Evolutionary conservation across 2,113 vertebrate genomes (phyloP).

Genomic region (Psophia crepitans): DNA sequence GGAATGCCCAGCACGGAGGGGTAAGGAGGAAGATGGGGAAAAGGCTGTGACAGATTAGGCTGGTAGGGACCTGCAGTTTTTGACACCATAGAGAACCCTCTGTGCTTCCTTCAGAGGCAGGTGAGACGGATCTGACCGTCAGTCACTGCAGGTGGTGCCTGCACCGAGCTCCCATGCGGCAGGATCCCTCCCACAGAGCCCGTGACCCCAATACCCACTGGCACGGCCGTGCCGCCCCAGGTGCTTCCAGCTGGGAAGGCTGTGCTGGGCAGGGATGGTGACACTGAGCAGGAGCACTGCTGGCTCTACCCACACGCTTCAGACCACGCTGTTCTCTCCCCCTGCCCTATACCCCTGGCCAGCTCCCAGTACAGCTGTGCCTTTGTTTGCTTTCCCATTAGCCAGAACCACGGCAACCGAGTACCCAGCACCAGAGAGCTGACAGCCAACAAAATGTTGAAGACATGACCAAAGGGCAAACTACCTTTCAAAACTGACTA

Average conservation of each 20-base stretch:
- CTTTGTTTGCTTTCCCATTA: background rate
- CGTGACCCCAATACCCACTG: rapidly evolving
- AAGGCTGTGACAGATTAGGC: background rate
- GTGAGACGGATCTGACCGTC: rapidly evolving
- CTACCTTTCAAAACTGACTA: background rate
- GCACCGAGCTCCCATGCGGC: rapidly evolving
- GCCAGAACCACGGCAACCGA: background rate
- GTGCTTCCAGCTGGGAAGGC: background rate
- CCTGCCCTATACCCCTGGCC: background rate
- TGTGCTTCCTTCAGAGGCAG: rapidly evolving
- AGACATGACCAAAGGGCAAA: background rate
- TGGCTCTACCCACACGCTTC: background rate
- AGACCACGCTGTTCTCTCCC: background rate
- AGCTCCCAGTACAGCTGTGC: background rate
- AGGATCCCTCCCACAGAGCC: background rate
- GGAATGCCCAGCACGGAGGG: rapidly evolving
- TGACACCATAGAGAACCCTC: rapidly evolving
- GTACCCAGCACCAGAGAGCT: rapidly evolving
- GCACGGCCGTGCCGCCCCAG: rapidly evolving
- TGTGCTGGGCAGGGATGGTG: background rate
- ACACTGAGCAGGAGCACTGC: background rate
- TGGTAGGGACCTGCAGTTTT: background rate
- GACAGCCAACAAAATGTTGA: rapidly evolving
- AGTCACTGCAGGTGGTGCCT: rapidly evolving
- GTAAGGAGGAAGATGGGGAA: background rate